Evolutionary conservation across 2,888 invertebrate genomes (phyloP).

Genomic region (Phania funesta): DNA sequence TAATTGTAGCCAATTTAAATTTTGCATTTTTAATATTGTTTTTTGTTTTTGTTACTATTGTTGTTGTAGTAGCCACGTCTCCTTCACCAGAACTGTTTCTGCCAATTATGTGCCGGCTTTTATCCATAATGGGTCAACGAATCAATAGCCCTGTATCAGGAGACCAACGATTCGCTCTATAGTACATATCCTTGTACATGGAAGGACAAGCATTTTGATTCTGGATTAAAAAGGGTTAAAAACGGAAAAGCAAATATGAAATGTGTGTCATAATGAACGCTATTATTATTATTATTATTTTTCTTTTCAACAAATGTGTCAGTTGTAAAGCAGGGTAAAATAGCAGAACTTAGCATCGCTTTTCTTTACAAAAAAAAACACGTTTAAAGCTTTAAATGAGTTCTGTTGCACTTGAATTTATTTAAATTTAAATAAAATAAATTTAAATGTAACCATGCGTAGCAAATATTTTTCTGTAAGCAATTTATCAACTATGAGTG

Average conservation of each 20-base stretch:
- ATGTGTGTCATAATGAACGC: not conserved
- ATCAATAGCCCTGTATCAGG: slow-evolving; percentile 79
- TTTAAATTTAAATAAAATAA: too few relatives aligned
- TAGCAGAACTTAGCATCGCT: too few relatives aligned
- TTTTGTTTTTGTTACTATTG: slow-evolving; percentile 61
- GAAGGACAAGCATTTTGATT: slow-evolving; percentile 88
- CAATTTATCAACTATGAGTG: too few relatives aligned
- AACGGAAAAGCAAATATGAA: not conserved
- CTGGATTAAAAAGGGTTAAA: slow-evolving; percentile 64
- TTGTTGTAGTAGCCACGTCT: slow-evolving; percentile 34
- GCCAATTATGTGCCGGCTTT: slow-evolving; percentile 61
- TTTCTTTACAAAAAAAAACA: too few relatives aligned
- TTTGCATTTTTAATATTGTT: slow-evolving; percentile 49
- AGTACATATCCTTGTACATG: slow-evolving; percentile 94
- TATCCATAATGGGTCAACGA: slow-evolving; percentile 76
- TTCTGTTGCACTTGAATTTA: too few relatives aligned
- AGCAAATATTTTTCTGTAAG: too few relatives aligned
- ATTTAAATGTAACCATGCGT: too few relatives aligned
- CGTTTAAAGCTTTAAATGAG: too few relatives aligned
- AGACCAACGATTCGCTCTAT: slow-evolving; percentile 83
- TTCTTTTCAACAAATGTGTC: too few relatives aligned
- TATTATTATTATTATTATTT: too few relatives aligned
- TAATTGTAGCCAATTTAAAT: slow-evolving; percentile 63
- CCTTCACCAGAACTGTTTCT: slow-evolving; percentile 43
- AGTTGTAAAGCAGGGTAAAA: too few relatives aligned